Percentiles rank a stretch among this genome's conserved stretches.
Conservation (phyloP, 2,888 invertebrate species). For the Oxytorus armatus region DNA sequence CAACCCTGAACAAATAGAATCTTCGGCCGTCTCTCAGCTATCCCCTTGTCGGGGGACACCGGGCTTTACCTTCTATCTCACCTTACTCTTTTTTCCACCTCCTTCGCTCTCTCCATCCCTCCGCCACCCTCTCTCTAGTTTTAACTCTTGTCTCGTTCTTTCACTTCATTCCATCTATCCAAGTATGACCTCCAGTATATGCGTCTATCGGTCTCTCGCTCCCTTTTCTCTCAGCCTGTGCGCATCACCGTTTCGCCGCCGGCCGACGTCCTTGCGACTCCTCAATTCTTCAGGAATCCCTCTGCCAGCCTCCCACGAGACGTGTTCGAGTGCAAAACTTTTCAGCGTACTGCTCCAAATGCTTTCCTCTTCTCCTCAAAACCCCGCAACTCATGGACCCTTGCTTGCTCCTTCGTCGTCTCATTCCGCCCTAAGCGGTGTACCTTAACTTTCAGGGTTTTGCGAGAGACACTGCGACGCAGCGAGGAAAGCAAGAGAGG, state of each 20-base stretch:
- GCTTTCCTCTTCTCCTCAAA: constrained; percentile 2
- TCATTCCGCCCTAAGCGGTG: constrained; percentile 62
- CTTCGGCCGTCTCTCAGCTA: constrained; percentile 55
- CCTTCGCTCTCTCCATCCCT: constrained; percentile 17
- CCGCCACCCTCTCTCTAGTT: constrained; percentile 3
- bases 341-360: constrained; percentile 50
- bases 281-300: constrained; percentile 54
- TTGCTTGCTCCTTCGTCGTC: constrained; percentile 57
- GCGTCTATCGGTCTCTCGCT: not conserved
- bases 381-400: constrained; percentile 29
- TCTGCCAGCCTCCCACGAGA: constrained; percentile 42
- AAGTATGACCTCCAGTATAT: constrained; percentile 16
- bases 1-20: constrained; percentile 67
- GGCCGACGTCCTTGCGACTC: constrained; percentile 54
- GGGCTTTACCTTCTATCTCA: constrained; percentile 39
- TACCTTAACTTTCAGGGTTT: constrained; percentile 63
- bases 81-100: constrained; percentile 14
- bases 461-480: constrained; percentile 39
- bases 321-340: constrained; percentile 65
- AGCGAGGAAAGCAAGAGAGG: constrained; percentile 14
- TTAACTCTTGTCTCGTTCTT: constrained; percentile 28
- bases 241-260: constrained; percentile 51
- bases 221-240: constrained; percentile 5
- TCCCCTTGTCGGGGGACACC: constrained; percentile 28
- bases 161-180: constrained; percentile 26